phyloP scores from a whole-genome alignment of 2,113 vertebrate genomes.

The Pangasianodon hypophthalmus region DNA sequence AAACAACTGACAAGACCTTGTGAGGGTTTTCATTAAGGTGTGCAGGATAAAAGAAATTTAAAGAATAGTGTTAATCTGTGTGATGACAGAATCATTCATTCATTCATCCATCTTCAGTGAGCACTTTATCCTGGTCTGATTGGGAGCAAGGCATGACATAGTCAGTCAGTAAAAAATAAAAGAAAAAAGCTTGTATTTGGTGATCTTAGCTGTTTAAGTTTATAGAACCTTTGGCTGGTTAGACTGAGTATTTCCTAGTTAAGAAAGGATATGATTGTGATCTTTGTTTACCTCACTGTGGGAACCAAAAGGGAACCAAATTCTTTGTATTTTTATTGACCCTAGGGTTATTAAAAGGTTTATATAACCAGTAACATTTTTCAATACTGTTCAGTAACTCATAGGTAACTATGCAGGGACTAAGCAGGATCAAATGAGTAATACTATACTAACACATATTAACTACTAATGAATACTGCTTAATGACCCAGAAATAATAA shows the following conservation, averaged over 20 bases:
- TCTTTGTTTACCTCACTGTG: not conserved
- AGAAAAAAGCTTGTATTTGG: not conserved
- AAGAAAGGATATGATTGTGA: not conserved
- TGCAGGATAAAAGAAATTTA: constrained; percentile 8
- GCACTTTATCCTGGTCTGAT: not conserved
- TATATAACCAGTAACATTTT: too few species aligned
- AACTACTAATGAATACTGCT: not conserved
- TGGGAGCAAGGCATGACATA: not conserved
- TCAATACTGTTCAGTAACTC: not conserved
- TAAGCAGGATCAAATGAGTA: not conserved
- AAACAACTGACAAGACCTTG: constrained; percentile 15
- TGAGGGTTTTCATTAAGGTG: constrained; percentile 18
- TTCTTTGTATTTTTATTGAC: not conserved
- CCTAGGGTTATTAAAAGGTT: not conserved
- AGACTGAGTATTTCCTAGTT: not conserved
- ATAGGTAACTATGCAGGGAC: not conserved
- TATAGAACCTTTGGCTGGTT: not conserved
- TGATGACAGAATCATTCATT: not conserved
- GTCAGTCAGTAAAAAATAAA: not conserved
- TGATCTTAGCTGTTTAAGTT: not conserved
- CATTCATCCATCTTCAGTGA: not conserved
- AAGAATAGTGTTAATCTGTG: constrained; percentile 53
- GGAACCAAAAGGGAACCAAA: not conserved
- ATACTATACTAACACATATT: not conserved
- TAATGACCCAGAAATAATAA: too few species aligned